Conservation (phyloP, 2,797 vertebrate genomes). For the Hypotaenidia okinawae region DNA sequence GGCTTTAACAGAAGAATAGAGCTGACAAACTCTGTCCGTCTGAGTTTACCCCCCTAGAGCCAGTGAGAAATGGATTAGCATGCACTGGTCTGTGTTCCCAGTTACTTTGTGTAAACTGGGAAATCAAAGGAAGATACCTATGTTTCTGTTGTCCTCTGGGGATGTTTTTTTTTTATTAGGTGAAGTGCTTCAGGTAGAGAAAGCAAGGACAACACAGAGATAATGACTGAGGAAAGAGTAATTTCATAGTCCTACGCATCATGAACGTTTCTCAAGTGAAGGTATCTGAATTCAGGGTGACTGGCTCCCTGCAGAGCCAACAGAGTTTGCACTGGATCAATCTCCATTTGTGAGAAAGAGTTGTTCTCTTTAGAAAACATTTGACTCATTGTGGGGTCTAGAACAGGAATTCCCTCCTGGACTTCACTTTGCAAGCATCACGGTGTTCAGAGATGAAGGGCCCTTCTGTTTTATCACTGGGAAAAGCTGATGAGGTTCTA, state of each 20-base stretch:
- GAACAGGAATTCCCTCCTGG: neutral
- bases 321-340: neutral
- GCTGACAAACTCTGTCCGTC: neutral
- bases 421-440: neutral
- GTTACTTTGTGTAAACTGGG: neutral
- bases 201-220: neutral
- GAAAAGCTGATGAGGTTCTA: neutral
- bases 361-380: neutral
- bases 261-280: neutral
- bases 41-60: fast-evolving
- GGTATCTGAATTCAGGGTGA: neutral
- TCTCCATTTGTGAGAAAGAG: neutral
- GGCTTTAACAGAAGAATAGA: neutral
- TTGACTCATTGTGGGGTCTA: neutral
- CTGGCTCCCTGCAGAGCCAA: neutral
- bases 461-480: fast-evolving
- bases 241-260: neutral
- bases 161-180: neutral
- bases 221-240: neutral
- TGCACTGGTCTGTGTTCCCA: fast-evolving
- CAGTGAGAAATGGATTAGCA: neutral
- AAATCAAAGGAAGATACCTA: neutral
- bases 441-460: neutral
- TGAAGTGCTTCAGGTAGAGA: neutral
- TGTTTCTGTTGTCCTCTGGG: neutral